These are phyloP conservation scores for Gorsachius goisagi DNA, from an alignment of 2,113 vertebrate species.

Conservation along the genomic window DNA sequence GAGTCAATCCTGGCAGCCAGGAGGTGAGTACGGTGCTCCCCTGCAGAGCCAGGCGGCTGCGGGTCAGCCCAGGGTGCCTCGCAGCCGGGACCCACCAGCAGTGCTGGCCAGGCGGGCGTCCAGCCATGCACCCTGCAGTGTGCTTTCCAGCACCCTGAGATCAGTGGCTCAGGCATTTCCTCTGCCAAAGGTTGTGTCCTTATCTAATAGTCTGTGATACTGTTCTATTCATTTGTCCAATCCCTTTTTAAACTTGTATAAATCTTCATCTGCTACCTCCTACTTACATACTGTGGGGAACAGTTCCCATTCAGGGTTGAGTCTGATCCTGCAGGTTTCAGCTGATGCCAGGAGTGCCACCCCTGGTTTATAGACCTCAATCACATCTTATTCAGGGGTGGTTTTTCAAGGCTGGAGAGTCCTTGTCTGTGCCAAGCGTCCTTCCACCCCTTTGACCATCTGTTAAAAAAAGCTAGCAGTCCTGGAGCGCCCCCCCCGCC, in stretches of 20 bases:
- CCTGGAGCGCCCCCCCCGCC: neutral
- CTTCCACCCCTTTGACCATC: neutral
- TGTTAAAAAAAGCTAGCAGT: neutral
- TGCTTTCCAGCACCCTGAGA: neutral
- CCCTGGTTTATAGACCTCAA: neutral
- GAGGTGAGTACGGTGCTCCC: accelerated
- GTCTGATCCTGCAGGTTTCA: neutral
- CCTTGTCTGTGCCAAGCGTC: neutral
- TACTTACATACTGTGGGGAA: neutral
- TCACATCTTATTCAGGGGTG: neutral
- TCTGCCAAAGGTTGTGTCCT: neutral
- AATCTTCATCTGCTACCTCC: neutral
- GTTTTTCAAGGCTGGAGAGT: neutral
- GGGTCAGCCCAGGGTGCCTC: neutral
- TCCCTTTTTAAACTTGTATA: neutral
- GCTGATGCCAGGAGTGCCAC: neutral
- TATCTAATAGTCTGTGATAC: neutral
- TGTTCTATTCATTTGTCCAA: too few species aligned
- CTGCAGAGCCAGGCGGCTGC: neutral
- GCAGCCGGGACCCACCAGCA: neutral
- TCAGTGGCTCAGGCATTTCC: neutral
- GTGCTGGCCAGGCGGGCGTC: accelerated
- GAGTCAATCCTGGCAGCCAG: accelerated
- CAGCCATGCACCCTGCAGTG: accelerated
- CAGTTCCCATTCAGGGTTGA: neutral